Percentiles rank a stretch among this genome's conserved stretches.
phyloP scores from a whole-genome alignment of 2,113 vertebrate genomes.

The Charina bottae region DNA sequence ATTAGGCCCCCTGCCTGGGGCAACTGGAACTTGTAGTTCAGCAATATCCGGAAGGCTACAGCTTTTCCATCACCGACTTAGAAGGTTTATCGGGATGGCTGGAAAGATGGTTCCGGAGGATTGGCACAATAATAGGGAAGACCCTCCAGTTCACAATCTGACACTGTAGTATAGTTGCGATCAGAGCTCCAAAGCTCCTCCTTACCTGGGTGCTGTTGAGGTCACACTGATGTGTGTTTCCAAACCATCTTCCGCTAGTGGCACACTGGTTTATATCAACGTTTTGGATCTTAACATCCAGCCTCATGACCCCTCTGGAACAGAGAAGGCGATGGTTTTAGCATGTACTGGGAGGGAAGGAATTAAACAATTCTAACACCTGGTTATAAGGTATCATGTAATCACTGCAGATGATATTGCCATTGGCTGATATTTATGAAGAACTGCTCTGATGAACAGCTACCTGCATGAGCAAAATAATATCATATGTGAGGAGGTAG shows the following conservation, averaged over 20 bases:
- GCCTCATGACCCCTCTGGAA: conserved; percentile 87
- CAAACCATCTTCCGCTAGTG: conserved; percentile 84
- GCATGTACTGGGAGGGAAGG: neutral
- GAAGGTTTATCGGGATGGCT: neutral
- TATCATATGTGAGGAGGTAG: neutral
- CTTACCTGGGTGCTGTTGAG: conserved; percentile 93
- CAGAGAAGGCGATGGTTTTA: neutral
- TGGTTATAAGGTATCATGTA: neutral
- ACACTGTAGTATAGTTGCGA: neutral
- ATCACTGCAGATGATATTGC: neutral
- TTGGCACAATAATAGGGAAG: neutral
- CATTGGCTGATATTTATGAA: neutral
- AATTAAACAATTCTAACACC: neutral
- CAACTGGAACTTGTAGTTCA: neutral
- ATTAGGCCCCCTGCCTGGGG: neutral
- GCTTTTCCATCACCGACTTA: neutral
- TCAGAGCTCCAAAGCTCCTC: neutral
- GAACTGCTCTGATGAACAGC: neutral
- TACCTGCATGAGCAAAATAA: neutral
- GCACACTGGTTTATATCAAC: conserved; percentile 89
- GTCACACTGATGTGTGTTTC: conserved; percentile 90
- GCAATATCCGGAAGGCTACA: neutral
- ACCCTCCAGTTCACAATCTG: neutral
- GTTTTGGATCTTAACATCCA: conserved; percentile 87
- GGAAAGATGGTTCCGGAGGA: neutral